Percentiles rank a stretch among this genome's conserved stretches.
These are phyloP conservation scores for Macrosiphum euphorbiae DNA, from an alignment of 2,888 invertebrate genomes.

Conservation along the genomic window DNA sequence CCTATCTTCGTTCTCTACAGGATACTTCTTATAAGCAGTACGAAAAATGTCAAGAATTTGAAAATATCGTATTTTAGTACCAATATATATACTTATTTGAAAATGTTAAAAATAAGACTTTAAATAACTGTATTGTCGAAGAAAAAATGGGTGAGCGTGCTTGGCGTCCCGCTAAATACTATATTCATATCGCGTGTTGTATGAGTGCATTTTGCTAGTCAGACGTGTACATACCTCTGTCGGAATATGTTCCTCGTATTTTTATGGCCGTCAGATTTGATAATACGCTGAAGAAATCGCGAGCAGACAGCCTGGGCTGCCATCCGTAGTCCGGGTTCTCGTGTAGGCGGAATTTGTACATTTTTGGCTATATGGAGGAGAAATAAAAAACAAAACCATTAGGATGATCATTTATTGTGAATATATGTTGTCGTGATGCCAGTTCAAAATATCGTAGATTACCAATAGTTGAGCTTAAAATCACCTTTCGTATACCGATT, in stretches of 20 bases:
- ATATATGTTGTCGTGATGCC: neutral
- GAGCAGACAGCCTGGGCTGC: constrained; percentile 89
- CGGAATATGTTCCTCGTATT: constrained; percentile 91
- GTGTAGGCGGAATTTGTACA: constrained; percentile 88
- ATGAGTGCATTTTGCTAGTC: neutral
- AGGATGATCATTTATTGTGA: neutral
- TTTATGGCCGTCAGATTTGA: constrained; percentile 94
- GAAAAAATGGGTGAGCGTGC: too few relatives aligned
- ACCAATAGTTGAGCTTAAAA: neutral
- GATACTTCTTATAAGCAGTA: too few relatives aligned
- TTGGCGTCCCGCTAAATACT: neutral
- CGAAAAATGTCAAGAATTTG: too few relatives aligned
- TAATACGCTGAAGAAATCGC: constrained; percentile 92
- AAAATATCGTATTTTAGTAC: too few relatives aligned
- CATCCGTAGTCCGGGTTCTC: constrained; percentile 94
- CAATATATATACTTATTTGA: too few relatives aligned
- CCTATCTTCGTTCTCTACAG: too few relatives aligned
- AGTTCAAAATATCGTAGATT: neutral
- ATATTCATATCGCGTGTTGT: neutral
- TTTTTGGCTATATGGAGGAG: constrained; percentile 74
- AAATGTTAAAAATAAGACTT: too few relatives aligned
- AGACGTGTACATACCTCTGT: constrained; percentile 54
- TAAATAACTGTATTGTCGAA: too few relatives aligned
- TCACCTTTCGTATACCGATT: neutral
- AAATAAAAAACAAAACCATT: neutral